A percentile compares a stretch with the other conserved stretches of the same genome.
phyloP scores from a whole-genome alignment of 2,113 vertebrate genomes.

The Myotis yumanensis region DNA sequence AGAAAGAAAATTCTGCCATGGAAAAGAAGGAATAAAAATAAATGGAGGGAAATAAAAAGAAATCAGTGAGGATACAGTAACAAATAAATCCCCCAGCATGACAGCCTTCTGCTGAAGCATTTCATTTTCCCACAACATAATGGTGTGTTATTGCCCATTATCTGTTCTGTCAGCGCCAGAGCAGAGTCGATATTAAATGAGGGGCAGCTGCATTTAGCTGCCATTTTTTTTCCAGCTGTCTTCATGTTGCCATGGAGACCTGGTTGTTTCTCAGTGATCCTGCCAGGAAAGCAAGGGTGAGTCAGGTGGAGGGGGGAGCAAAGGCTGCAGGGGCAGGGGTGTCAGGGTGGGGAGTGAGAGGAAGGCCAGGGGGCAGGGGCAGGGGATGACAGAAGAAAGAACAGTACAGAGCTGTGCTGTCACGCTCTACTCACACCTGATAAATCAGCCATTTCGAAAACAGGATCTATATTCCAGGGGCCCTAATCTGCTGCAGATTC shows the following conservation, averaged over 20 bases:
- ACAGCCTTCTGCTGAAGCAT: conserved; percentile 92
- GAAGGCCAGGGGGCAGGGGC: neutral
- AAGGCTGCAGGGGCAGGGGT: neutral
- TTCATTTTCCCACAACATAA: conserved; percentile 97
- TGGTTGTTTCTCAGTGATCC: conserved; percentile 73
- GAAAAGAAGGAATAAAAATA: conserved; percentile 45
- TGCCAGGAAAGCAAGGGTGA: conserved; percentile 68
- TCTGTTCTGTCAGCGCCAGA: conserved; percentile 94
- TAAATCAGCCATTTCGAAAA: conserved; percentile 28
- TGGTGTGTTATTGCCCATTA: conserved; percentile 98
- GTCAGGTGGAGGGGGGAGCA: neutral
- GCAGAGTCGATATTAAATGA: conserved; percentile 97
- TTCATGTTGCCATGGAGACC: conserved; percentile 91
- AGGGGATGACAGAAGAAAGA: neutral
- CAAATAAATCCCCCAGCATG: conserved; percentile 90
- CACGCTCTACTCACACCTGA: neutral
- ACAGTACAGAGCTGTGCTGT: neutral
- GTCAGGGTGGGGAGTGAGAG: neutral
- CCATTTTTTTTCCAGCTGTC: conserved; percentile 93
- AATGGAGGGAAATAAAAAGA: neutral
- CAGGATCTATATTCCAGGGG: neutral
- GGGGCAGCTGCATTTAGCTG: conserved; percentile 92
- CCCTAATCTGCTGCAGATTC: neutral
- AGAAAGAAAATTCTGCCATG: neutral
- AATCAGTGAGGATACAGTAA: conserved; percentile 81